These are phyloP conservation scores for Eleginops maclovinus DNA, from an alignment of 2,113 vertebrate species.

Conservation along the genomic window DNA sequence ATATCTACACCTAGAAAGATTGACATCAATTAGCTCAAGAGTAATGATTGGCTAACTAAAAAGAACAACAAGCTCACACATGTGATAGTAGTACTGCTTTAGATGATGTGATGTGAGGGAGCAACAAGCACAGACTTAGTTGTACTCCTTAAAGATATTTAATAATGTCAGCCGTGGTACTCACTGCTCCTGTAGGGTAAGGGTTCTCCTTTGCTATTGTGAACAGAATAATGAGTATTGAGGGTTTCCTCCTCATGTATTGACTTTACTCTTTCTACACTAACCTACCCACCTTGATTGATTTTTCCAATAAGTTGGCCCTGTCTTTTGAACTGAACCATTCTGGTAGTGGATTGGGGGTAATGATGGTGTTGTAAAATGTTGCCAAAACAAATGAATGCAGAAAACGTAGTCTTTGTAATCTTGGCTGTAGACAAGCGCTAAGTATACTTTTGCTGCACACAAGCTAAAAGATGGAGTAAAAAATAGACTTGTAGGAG, in stretches of 20 bases:
- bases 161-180: neutral
- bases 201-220: slow-evolving; percentile 24
- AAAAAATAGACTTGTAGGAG: neutral
- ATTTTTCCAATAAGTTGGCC: slow-evolving; percentile 39
- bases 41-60: neutral
- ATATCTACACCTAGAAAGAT: neutral
- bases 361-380: neutral
- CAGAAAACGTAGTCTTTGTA: neutral
- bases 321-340: slow-evolving; percentile 27
- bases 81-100: too few species aligned
- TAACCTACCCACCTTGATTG: slow-evolving; percentile 30
- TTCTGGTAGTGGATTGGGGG: slow-evolving; percentile 3
- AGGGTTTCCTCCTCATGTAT: slow-evolving; percentile 26
- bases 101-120: neutral
- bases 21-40: neutral
- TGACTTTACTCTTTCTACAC: slow-evolving; percentile 20
- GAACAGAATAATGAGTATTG: slow-evolving; percentile 36
- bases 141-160: slow-evolving; percentile 1
- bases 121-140: slow-evolving; percentile 1
- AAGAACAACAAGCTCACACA: neutral
- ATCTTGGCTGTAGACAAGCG: neutral
- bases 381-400: neutral
- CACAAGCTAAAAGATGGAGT: neutral
- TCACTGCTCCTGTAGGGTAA: neutral
- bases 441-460: slow-evolving; percentile 1